Evolutionary conservation across 2,888 invertebrate species (phyloP).

Genomic region (Mylabris sibirica): DNA sequence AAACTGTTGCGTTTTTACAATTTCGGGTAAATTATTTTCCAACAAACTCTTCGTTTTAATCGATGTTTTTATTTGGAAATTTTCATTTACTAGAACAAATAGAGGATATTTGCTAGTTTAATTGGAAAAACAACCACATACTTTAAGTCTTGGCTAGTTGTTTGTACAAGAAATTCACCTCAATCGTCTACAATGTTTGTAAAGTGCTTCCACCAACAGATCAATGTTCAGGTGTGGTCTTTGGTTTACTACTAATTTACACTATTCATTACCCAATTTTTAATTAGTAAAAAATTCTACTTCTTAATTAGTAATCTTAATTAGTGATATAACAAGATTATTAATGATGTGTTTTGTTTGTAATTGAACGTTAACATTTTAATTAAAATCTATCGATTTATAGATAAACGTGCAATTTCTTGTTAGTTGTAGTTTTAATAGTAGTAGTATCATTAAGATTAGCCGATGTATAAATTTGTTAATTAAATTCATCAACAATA

Average conservation of each 20-base stretch:
- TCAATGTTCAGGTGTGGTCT: too few relatives aligned
- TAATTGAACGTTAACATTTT: neutral
- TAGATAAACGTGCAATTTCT: neutral
- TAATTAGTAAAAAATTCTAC: too few relatives aligned
- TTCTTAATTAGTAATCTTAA: too few relatives aligned
- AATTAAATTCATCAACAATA: conserved; percentile 14
- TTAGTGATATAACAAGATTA: neutral
- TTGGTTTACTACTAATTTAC: neutral
- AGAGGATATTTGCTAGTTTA: too few relatives aligned
- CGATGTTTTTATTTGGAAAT: neutral
- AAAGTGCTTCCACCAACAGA: too few relatives aligned
- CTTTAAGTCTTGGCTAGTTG: too few relatives aligned
- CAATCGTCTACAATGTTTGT: too few relatives aligned
- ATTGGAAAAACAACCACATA: too few relatives aligned
- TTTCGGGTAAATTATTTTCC: neutral
- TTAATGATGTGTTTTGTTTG: neutral
- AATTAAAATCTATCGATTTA: conserved; percentile 6
- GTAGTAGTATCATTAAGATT: neutral
- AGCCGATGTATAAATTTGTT: neutral
- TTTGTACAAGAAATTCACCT: too few relatives aligned
- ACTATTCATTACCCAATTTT: too few relatives aligned
- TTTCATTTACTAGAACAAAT: too few relatives aligned
- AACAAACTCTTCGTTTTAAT: neutral
- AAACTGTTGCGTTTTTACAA: neutral
- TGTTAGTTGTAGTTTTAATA: neutral